A percentile compares a stretch with the other conserved stretches of the same genome.
These are phyloP conservation scores for Drosophila athabasca DNA, from an alignment of 1,140 invertebrate species.

Conservation along the genomic window DNA sequence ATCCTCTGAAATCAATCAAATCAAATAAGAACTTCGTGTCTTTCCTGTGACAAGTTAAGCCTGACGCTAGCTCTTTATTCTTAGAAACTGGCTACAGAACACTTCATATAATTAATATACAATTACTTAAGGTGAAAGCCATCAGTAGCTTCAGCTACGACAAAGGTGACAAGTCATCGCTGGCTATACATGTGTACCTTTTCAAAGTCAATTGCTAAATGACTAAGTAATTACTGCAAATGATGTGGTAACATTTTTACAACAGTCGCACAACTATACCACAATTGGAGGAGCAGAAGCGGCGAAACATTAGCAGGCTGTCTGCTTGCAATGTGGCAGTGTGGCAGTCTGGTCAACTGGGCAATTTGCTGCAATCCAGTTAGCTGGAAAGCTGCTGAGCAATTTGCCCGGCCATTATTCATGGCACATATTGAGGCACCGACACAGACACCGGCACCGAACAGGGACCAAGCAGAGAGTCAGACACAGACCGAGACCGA, in stretches of 20 bases:
- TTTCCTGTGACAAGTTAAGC: slow-evolving; percentile 25
- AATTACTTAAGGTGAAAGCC: slow-evolving; percentile 37
- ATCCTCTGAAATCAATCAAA: slow-evolving; percentile 15
- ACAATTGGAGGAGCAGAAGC: slow-evolving; percentile 8
- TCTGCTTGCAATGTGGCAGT: slow-evolving; percentile 38
- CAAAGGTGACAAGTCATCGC: slow-evolving; percentile 18
- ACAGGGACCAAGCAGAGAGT: slow-evolving; percentile 9
- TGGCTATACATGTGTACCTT: slow-evolving; percentile 38
- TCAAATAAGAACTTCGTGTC: not conserved
- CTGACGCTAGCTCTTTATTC: not conserved
- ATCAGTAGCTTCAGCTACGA: not conserved
- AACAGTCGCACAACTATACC: not conserved
- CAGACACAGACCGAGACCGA: slow-evolving; percentile 14
- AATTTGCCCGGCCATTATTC: slow-evolving; percentile 79
- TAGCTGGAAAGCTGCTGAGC: slow-evolving; percentile 45
- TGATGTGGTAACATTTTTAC: slow-evolving; percentile 62
- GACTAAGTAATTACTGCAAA: slow-evolving; percentile 70
- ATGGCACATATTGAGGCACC: slow-evolving; percentile 67
- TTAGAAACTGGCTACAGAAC: too few species aligned
- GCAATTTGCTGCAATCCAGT: slow-evolving; percentile 45
- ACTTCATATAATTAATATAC: slow-evolving; percentile 15
- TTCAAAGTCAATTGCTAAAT: slow-evolving; percentile 67
- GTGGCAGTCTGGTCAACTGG: slow-evolving; percentile 20
- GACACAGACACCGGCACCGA: not conserved
- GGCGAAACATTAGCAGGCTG: slow-evolving; percentile 46